Evolutionary conservation across 1,140 invertebrate species (phyloP), one percentile per base, ranked within the genome.

Genomic region (Zaprionus inermis): DNA sequence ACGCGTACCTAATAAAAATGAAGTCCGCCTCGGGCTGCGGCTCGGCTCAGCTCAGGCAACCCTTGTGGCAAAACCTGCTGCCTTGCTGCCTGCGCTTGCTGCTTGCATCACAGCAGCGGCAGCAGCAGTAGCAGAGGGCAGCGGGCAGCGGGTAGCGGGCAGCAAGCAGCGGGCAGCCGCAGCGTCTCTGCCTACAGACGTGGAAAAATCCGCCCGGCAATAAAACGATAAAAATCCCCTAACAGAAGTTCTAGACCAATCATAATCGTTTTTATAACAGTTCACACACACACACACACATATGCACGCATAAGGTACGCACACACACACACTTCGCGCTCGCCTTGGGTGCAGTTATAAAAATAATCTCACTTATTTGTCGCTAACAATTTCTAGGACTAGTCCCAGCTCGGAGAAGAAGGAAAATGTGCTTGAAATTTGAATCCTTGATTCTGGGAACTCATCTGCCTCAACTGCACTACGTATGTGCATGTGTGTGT

Each of bases 281-380:
- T 68, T 58, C 36, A 75, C 51, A 58, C 20, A 61, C 12, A 58
- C 20, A 52, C 20, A 57, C 9, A 57, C 1, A 54, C 24, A 11
- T 10, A 68, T 68, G 79, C 68, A 82, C 64, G 65, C 49, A 51
- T 5, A 56, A 52, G 18, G 14, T 12, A 71, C 34, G 71, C 34
- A 55, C 16, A 59, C 14, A 41, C 18, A 49, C 16, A 32, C 11
- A 52, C 3, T 51, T n/a, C 54, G 7, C 3, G 34, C 20, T 3
- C 28, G 22, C 18, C 51, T 58, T 51, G 72, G 83, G 66, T 89
- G 58, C 68, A 74, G 84, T 84, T 88, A 88, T 88, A 88, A 88
- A 88, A 88, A 89, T 89, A 89, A 89, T 89, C 85, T 89, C 75
- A 88, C 85, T 88, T 88, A 88, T 90, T 88, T 88, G 83, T 89